Conservation (phyloP, 2,888 invertebrate genomes). For the Callinectes sapidus region DNA sequence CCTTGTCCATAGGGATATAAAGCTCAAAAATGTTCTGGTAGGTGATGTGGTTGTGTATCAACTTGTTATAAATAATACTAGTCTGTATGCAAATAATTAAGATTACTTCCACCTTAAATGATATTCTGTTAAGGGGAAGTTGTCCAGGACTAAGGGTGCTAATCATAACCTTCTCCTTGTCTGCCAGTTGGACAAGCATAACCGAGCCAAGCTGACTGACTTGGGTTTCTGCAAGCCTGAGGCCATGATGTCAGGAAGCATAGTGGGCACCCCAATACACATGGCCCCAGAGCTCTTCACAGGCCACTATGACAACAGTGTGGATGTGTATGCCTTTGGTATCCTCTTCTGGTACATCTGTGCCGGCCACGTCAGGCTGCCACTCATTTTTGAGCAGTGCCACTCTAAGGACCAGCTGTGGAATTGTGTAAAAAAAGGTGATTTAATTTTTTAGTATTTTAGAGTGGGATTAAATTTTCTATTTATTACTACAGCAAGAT, state of each 20-base stretch:
- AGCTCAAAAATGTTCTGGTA: constrained; percentile 91
- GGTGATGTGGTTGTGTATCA: not conserved
- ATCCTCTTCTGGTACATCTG: constrained; percentile 93
- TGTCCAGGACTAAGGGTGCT: not conserved
- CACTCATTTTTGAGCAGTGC: constrained; percentile 87
- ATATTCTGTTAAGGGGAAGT: not conserved
- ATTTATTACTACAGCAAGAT: not conserved
- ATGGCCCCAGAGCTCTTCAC: constrained; percentile 93
- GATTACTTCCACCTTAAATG: not conserved
- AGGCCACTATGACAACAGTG: constrained; percentile 87
- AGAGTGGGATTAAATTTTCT: not conserved
- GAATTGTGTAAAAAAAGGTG: constrained; percentile 87
- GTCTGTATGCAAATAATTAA: not conserved
- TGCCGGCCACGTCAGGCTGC: constrained; percentile 87
- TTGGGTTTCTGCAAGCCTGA: constrained; percentile 93
- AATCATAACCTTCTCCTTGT: not conserved
- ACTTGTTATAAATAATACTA: not conserved
- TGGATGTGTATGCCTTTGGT: constrained; percentile 93
- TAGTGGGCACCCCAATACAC: constrained; percentile 92
- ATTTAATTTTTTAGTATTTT: not conserved
- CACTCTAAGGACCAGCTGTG: constrained; percentile 91
- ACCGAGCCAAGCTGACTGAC: constrained; percentile 89
- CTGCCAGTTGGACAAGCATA: constrained; percentile 81
- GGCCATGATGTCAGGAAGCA: constrained; percentile 92
- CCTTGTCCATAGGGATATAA: constrained; percentile 91